phyloP scores from a whole-genome alignment of 2,888 invertebrate species.

The Chymomyza fuscimana region DNA sequence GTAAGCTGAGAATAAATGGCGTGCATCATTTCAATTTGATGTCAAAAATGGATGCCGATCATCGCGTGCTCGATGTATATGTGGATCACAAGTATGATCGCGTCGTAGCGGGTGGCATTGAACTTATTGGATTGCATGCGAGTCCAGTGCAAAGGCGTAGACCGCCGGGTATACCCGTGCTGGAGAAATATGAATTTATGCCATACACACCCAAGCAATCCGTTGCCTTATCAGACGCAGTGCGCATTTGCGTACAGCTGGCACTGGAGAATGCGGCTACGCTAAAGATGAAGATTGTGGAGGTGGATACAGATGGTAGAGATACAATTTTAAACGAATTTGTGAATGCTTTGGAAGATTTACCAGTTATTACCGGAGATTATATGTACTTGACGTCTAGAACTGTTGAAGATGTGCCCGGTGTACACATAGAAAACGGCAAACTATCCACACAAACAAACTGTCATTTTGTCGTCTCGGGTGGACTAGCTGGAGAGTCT shows the following conservation, averaged over 20 bases:
- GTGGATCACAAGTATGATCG: conserved; percentile 69
- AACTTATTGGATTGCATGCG: conserved; percentile 88
- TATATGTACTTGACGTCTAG: conserved; percentile 81
- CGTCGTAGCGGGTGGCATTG: conserved; percentile 86
- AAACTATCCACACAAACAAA: conserved; percentile 80
- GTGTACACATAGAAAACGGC: conserved; percentile 83
- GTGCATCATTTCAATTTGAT: conserved; percentile 82
- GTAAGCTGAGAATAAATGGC: conserved; percentile 86
- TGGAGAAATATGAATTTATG: conserved; percentile 88
- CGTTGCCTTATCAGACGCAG: conserved; percentile 79
- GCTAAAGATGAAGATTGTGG: conserved; percentile 83
- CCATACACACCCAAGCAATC: conserved; percentile 81
- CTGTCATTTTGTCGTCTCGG: conserved; percentile 73
- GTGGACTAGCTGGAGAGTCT: conserved; percentile 54
- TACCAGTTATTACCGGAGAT: conserved; percentile 86
- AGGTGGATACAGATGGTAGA: conserved; percentile 81
- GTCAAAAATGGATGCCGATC: conserved; percentile 76
- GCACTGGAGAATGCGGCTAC: conserved; percentile 86
- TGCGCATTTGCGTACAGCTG: conserved; percentile 85
- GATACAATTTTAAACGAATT: conserved; percentile 82
- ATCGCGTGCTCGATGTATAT: conserved; percentile 74
- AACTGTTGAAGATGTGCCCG: conserved; percentile 77
- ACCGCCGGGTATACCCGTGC: conserved; percentile 86
- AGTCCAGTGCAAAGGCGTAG: conserved; percentile 86
- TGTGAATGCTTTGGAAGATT: conserved; percentile 83